Base-by-base conservation (phyloP, 1,140 invertebrate genomes). In the Brachionus calyciflorus region DNA sequence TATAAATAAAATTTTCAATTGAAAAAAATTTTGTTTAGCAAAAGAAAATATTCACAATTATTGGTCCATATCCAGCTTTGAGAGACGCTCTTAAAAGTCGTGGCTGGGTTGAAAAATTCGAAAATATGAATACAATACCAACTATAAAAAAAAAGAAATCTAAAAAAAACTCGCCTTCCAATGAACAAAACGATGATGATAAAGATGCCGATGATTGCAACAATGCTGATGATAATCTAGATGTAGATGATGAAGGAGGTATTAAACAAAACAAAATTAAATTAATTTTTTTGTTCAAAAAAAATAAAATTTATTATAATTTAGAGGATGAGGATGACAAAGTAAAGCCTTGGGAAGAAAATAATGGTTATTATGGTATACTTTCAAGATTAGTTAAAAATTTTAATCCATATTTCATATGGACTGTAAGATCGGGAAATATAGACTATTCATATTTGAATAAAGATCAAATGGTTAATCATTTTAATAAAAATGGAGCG, bases 381-480 rank as follows among this genome's bases (percentile, higher is more conserved):
- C 79, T 84, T 80, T 84, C 84, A 33, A 81, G 87, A n/a, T 81
- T 88, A 28, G 81, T 87, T 7, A 79, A 83, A 73, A 86, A 87
- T 78, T 81, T 83, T 30, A 81, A 89, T 0, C 90, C 92, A 2
- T 91, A 93, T 80, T 92, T 94, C 79, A 88, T 94, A 48, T 96
- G 93, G 93, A 92, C 91, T 24, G 89, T 91, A 30, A 89, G 91
- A 68, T 88, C 91, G 76, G 92, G 94, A 80, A 90, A 89, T 83
- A 89, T 91, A 77, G 90, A 90, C 76, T 89, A 88, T 85, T 87
- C 88, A 30, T 86, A 87, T 21, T 84, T 89, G 30, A 86, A 87
- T 2, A 89, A 87, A 78, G 88, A 89, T 14, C 90, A 90, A 79
- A 85, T 90, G 48, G 88, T 91, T 63, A 91, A 91, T 81, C 87